phyloP scores from a whole-genome alignment of 2,888 invertebrate species.

The Acleris cristana region DNA sequence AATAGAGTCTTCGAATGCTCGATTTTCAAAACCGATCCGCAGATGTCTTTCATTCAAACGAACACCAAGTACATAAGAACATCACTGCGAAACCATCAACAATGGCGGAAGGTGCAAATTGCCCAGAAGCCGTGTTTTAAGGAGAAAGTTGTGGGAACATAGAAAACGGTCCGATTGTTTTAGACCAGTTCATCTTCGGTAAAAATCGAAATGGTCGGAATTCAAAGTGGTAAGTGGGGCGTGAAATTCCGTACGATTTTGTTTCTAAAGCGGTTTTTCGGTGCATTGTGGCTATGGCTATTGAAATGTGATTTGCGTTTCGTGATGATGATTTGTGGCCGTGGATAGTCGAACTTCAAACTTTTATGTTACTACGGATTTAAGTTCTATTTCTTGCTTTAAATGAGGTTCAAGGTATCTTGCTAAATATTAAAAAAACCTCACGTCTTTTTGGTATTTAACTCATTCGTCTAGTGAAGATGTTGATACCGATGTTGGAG shows the following conservation, averaged over 20 bases:
- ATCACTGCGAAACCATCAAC: slow-evolving; percentile 50
- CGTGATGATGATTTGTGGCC: not conserved
- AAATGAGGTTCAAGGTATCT: too few species aligned
- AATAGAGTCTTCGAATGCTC: too few species aligned
- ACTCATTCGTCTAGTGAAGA: too few species aligned
- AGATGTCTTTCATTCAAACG: slow-evolving; percentile 6
- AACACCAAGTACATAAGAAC: slow-evolving; percentile 16
- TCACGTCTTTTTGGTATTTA: too few species aligned
- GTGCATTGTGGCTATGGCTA: not conserved
- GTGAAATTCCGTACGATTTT: slow-evolving; percentile 55
- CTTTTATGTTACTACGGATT: too few species aligned
- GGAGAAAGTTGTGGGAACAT: slow-evolving; percentile 74
- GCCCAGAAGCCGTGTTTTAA: slow-evolving; percentile 53
- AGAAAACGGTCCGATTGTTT: slow-evolving; percentile 59
- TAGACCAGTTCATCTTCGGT: slow-evolving; percentile 38
- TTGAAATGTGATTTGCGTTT: slow-evolving; percentile 10
- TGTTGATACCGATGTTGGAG: too few species aligned
- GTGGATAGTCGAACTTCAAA: too few species aligned
- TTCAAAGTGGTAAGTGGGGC: slow-evolving; percentile 56
- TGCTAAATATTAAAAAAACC: too few species aligned
- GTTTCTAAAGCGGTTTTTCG: slow-evolving; percentile 34
- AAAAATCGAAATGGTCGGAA: slow-evolving; percentile 40
- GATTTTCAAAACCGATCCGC: too few species aligned
- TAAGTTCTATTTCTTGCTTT: too few species aligned
- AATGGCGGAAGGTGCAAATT: slow-evolving; percentile 65